phyloP scores from a whole-genome alignment of 2,797 vertebrate species.

The Simalia tracyae region DNA sequence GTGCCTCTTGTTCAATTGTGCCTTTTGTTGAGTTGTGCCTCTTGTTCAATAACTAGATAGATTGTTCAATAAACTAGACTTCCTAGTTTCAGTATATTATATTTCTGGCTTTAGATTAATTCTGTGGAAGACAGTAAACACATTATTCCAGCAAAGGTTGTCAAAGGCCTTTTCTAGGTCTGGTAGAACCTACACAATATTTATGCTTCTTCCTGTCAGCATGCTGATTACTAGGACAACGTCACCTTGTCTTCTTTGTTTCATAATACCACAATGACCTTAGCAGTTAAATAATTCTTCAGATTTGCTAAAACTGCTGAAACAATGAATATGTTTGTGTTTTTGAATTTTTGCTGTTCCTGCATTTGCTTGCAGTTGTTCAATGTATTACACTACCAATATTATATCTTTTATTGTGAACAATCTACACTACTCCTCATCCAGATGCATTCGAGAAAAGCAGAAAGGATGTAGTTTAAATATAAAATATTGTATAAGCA shows the following conservation, averaged over 20 bases:
- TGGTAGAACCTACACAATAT: neutral
- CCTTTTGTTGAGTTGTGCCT: neutral
- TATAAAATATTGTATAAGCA: neutral
- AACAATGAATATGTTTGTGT: neutral
- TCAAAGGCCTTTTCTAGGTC: neutral
- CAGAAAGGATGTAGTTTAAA: neutral
- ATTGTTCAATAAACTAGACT: too few relatives aligned
- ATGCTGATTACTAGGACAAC: neutral
- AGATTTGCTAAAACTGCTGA: neutral
- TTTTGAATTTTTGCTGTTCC: neutral
- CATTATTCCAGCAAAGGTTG: neutral
- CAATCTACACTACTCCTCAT: neutral
- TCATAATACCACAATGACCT: neutral
- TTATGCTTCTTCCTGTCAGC: neutral
- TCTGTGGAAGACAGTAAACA: neutral
- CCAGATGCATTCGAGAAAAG: neutral
- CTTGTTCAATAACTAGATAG: neutral
- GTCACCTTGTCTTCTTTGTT: neutral
- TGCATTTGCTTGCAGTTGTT: neutral
- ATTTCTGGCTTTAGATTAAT: neutral
- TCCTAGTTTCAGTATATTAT: neutral
- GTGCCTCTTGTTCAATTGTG: neutral
- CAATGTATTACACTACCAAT: neutral
- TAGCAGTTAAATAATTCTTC: neutral
- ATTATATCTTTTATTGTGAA: neutral